Evolutionary conservation across 2,888 invertebrate species (phyloP), one percentile per base, ranked within the genome.

Genomic region (Scaptomyza parva): DNA sequence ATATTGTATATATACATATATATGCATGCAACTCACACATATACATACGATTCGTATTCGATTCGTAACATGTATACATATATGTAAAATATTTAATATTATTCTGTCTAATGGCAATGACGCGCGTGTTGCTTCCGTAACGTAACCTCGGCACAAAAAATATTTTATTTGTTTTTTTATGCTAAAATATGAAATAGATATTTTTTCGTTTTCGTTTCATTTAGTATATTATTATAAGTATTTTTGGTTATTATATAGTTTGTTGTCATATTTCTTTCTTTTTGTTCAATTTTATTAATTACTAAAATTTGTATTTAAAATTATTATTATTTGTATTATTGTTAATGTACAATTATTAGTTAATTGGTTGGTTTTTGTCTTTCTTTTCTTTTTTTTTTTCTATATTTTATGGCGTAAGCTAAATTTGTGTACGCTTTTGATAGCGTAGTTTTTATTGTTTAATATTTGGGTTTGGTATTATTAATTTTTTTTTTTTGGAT

Each of bases 51-150:
- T n/a, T n/a, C n/a, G n/a, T n/a, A n/a, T n/a, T n/a, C n/a, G n/a
- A 50, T 60, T 40, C 59, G 48, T 58, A 41, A 63, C 61, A 40
- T 55, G 37, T 50, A 14, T 63, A 20, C 52, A 18, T 57, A 12
- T 53, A 26, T 67, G 35, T 61, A 39, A n/a, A n/a, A n/a, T 58
- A 53, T 70, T 71, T 59, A 68, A 39, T 82, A 72, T 81, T 72
- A 86, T 81, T 86, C 70, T 85, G 66, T 85, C 88, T 84, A 87
- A 87, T 86, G 88, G 87, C 87, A 86, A 88, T 86, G 88, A 87
- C 86, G 88, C 86, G 88, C 83, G 87, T 83, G 75, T 84, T 86
- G 73, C 74, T 88, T 76, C 85, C 22, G 22, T 22, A 80, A 87
- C 80, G 70, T 86, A 85, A 87, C 76, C 70, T 86, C 82, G 68